Evolutionary conservation across 2,113 vertebrate genomes (phyloP).

Genomic region (Pangasianodon gigas): DNA sequence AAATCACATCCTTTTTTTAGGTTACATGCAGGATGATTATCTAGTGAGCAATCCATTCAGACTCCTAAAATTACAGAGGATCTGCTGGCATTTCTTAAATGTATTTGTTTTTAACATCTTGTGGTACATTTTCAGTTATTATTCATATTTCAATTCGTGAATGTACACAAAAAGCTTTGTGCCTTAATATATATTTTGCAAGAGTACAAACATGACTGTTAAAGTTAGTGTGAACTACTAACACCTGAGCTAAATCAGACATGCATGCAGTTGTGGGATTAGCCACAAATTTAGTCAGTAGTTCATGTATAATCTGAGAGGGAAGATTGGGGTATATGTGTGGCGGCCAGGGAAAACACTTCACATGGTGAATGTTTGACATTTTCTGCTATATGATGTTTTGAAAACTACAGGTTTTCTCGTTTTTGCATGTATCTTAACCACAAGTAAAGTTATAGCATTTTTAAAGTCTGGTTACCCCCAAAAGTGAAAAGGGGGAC

Average conservation of each 20-base stretch:
- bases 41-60: not conserved
- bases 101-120: not conserved
- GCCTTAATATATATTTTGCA: not conserved
- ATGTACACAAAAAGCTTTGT: not conserved
- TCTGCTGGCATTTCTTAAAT: not conserved
- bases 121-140: not conserved
- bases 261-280: conserved; percentile 9
- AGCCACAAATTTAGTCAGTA: conserved; percentile 8
- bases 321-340: not conserved
- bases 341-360: not conserved
- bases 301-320: not conserved
- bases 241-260: not conserved
- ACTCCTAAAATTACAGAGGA: not conserved
- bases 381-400: not conserved
- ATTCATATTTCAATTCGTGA: not conserved
- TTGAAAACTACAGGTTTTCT: not conserved
- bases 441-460: not conserved
- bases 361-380: not conserved
- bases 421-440: not conserved
- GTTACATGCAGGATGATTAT: not conserved
- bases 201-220: not conserved
- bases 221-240: not conserved
- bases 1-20: not conserved
- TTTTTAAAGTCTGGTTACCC: not conserved
- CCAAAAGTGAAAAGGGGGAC: conserved; percentile 16